A percentile compares a stretch with the other conserved stretches of the same genome.
Evolutionary conservation across 2,113 vertebrate species (phyloP).

Genomic region (Oncorhynchus kisutch): DNA sequence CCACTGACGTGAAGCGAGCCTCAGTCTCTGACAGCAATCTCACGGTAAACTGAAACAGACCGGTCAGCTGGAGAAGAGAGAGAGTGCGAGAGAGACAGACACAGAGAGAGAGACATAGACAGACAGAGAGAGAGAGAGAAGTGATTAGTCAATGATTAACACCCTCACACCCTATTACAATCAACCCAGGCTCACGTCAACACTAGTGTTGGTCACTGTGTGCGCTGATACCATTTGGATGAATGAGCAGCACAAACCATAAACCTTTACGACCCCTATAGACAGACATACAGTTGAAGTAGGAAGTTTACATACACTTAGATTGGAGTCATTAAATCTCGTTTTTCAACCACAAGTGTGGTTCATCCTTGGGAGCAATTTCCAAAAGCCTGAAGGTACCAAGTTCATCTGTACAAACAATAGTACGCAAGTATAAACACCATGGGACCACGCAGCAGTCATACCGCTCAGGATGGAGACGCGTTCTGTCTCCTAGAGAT

Average conservation of each 20-base stretch:
- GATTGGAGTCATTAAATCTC: no score
- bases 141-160: conserved; percentile 37
- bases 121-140: no score
- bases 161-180: conserved; percentile 14
- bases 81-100: conserved; percentile 4
- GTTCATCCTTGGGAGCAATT: no score
- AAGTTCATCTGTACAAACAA: no score
- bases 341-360: no score
- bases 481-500: no score
- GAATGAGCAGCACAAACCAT: conserved; percentile 15
- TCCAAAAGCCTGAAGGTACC: no score
- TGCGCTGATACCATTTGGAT: background rate
- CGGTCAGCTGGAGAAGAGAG: conserved; percentile 69
- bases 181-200: background rate
- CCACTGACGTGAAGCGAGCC: conserved; percentile 82
- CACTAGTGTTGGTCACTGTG: background rate
- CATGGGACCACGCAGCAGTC: no score
- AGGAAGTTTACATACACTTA: background rate
- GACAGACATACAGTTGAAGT: conserved; percentile 25
- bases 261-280: conserved; percentile 11
- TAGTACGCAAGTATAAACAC: no score
- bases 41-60: conserved; percentile 81
- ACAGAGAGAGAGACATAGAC: no score
- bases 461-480: no score
- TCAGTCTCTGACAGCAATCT: conserved; percentile 79